phyloP scores from a whole-genome alignment of 2,113 vertebrate genomes.

The Athene cunicularia region DNA sequence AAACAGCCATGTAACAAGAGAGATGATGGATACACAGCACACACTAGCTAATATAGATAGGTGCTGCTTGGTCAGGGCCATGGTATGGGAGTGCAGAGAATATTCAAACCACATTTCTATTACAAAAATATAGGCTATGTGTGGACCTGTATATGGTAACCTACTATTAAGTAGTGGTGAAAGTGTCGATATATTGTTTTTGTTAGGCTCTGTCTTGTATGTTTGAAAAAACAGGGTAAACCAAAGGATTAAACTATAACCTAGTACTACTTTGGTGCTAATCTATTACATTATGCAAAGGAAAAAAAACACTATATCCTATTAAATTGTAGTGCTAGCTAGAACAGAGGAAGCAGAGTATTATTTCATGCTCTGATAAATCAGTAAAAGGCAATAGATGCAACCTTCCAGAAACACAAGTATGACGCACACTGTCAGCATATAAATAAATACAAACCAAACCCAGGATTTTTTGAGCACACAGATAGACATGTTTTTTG shows the following conservation, averaged over 20 bases:
- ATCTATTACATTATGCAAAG: background rate
- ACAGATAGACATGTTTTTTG: constrained; percentile 33
- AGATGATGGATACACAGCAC: background rate
- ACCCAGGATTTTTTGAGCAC: constrained; percentile 5
- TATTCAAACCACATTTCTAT: background rate
- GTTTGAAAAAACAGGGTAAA: background rate
- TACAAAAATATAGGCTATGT: background rate
- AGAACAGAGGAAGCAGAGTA: background rate
- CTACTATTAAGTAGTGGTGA: background rate
- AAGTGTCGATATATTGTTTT: background rate
- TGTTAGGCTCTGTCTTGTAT: background rate
- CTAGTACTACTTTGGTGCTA: background rate
- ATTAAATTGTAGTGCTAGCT: background rate
- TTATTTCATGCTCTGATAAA: background rate
- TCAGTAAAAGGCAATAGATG: background rate
- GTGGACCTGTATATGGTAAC: background rate
- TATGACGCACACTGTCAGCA: background rate
- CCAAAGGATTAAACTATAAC: background rate
- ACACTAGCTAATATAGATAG: background rate
- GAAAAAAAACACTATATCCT: background rate
- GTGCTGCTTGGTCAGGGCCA: background rate
- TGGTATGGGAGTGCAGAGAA: background rate
- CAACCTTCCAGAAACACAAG: background rate
- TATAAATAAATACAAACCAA: constrained; percentile 14
- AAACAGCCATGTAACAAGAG: background rate